Evolutionary conservation across 1,140 invertebrate genomes (phyloP).

Genomic region (Musca domestica): DNA sequence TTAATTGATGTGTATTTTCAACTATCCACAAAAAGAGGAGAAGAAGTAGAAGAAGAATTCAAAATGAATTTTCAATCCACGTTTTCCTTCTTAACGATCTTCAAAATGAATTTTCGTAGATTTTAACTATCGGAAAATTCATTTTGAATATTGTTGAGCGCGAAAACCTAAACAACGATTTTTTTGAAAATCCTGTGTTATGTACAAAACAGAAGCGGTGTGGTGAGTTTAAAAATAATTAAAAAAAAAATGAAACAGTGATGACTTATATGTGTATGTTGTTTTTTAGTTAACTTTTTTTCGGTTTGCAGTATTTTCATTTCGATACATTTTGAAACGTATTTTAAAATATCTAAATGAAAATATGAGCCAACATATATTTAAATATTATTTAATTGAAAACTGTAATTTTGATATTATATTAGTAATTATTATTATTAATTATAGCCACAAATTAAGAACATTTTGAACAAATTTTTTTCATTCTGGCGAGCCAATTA

Average conservation of each 20-base stretch:
- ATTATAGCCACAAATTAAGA: too few relatives aligned
- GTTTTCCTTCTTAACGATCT: conserved; percentile 29
- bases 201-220: not conserved
- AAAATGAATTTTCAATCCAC: too few relatives aligned
- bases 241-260: not conserved
- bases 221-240: conserved; percentile 18
- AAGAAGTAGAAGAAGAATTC: too few relatives aligned
- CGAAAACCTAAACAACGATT: conserved; percentile 22
- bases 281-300: too few relatives aligned
- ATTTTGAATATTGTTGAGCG: conserved; percentile 31
- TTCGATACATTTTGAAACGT: not conserved
- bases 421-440: too few relatives aligned
- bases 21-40: not conserved
- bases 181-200: not conserved
- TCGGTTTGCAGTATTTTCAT: not conserved
- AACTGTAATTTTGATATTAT: too few relatives aligned
- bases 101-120: conserved; percentile 31
- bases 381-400: too few relatives aligned
- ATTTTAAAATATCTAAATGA: conserved; percentile 20
- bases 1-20: not conserved
- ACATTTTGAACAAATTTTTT: too few relatives aligned
- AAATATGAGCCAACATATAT: not conserved
- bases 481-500: too few relatives aligned
- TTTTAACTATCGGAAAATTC: conserved; percentile 29
- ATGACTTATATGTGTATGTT: not conserved